Evolutionary conservation across 2,797 vertebrate genomes (phyloP).

Genomic region (Pseudochaenichthys georgianus): DNA sequence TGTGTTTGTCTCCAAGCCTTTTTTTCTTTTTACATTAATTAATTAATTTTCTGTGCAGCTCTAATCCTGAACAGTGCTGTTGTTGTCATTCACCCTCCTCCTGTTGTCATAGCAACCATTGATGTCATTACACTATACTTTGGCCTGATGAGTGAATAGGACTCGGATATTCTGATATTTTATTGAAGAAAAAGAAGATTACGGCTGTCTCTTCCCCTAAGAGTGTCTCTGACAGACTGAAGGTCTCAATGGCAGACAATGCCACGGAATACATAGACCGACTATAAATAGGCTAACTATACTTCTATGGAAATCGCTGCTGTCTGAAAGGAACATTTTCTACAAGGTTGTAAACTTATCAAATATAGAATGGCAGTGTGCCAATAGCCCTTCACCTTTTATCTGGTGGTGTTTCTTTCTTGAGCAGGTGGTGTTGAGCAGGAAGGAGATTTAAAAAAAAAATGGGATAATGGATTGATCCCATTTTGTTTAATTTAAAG

Average conservation of each 20-base stretch:
- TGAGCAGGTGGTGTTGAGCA: constrained; percentile 4
- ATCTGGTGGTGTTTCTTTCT: background rate
- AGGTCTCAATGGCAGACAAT: constrained; percentile 54
- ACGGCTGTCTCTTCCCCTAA: constrained; percentile 6
- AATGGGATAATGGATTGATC: constrained; percentile 5
- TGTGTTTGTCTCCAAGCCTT: too few relatives aligned
- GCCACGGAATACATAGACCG: constrained; percentile 8
- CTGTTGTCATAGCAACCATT: constrained; percentile 87
- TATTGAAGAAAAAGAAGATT: constrained; percentile 27
- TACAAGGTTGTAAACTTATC: background rate
- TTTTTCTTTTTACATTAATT: background rate
- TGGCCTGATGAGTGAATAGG: constrained; percentile 63
- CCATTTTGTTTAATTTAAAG: background rate
- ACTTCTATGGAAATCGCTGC: constrained; percentile 39
- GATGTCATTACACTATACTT: constrained; percentile 85
- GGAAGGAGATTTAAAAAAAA: background rate
- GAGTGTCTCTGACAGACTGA: constrained; percentile 55
- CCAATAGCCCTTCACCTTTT: background rate
- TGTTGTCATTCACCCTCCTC: constrained; percentile 79
- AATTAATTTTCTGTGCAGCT: constrained; percentile 28
- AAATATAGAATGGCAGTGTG: constrained; percentile 6
- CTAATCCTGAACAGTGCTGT: constrained; percentile 54
- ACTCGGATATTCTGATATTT: constrained; percentile 67
- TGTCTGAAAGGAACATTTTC: constrained; percentile 27
- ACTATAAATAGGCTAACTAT: constrained; percentile 73